Conservation (phyloP, 2,888 invertebrate genomes). For the Noctua janthe region DNA sequence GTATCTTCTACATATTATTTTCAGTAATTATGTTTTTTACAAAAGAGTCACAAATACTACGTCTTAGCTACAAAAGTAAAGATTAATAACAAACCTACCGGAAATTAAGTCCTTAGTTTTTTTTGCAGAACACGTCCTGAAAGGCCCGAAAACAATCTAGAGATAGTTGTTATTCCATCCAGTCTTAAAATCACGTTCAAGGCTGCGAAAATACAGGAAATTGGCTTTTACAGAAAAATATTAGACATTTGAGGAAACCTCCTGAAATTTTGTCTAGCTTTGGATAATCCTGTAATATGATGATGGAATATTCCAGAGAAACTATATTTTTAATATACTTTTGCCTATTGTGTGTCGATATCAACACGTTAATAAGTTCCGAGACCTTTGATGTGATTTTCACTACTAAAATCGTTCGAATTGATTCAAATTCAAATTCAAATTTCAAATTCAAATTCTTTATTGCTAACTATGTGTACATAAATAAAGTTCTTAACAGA, state of each 20-base stretch:
- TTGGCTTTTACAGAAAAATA: conserved; percentile 18
- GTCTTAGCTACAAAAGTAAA: conserved; percentile 14
- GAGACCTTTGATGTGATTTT: neutral
- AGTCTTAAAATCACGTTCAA: conserved; percentile 1
- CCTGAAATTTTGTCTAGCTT: neutral
- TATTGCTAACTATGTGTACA: no score
- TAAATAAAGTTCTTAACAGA: no score
- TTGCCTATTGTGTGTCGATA: neutral
- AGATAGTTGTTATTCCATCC: conserved; percentile 12
- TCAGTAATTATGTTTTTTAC: neutral
- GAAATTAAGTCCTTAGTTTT: conserved; percentile 33
- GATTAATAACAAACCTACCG: conserved; percentile 22
- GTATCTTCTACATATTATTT: neutral
- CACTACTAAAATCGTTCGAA: no score
- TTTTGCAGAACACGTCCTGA: neutral
- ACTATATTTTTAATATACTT: neutral
- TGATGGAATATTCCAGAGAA: neutral
- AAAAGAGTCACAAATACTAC: no score
- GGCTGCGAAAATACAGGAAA: conserved; percentile 20
- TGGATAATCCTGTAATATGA: neutral
- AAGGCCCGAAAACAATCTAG: conserved; percentile 11
- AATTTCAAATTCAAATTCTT: no score
- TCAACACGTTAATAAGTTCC: neutral
- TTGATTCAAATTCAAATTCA: no score
- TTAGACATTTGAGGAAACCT: neutral